A percentile compares a stretch with the other conserved stretches of the same genome.
These are phyloP conservation scores for Ophonus ardosiacus DNA, from an alignment of 2,888 invertebrate species.

Conservation along the genomic window DNA sequence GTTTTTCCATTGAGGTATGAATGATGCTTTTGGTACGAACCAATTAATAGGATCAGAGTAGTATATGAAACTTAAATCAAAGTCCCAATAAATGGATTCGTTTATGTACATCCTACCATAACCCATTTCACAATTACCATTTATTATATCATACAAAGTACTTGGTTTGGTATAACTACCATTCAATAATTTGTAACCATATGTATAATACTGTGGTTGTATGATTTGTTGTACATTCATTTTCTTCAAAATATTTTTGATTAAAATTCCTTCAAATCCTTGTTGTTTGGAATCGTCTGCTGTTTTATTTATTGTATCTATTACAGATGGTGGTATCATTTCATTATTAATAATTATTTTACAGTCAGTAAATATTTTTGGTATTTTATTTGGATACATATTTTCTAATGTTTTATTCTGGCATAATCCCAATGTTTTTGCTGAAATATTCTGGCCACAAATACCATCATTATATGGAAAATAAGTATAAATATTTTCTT, in stretches of 20 bases:
- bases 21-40: conserved; percentile 25
- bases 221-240: conserved; percentile 5
- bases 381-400: conserved; percentile 14
- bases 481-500: conserved; percentile 15
- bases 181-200: conserved; percentile 6
- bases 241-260: not conserved
- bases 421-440: conserved; percentile 3
- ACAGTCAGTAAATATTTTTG: not conserved
- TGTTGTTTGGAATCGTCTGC: not conserved
- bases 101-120: conserved; percentile 9
- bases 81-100: conserved; percentile 17
- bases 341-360: not conserved
- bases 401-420: not conserved
- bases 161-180: conserved; percentile 12
- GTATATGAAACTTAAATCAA: conserved; percentile 5
- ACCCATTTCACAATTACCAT: conserved; percentile 20
- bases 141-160: conserved; percentile 8
- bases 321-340: conserved; percentile 21
- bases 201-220: conserved; percentile 1
- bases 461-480: conserved; percentile 5
- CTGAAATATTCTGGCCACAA: not conserved
- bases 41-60: conserved; percentile 17
- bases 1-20: conserved; percentile 3
- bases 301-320: not conserved
- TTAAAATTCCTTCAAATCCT: conserved; percentile 6